These are phyloP conservation scores for Endomychus coccineus DNA, from an alignment of 2,888 invertebrate genomes.

Conservation along the genomic window DNA sequence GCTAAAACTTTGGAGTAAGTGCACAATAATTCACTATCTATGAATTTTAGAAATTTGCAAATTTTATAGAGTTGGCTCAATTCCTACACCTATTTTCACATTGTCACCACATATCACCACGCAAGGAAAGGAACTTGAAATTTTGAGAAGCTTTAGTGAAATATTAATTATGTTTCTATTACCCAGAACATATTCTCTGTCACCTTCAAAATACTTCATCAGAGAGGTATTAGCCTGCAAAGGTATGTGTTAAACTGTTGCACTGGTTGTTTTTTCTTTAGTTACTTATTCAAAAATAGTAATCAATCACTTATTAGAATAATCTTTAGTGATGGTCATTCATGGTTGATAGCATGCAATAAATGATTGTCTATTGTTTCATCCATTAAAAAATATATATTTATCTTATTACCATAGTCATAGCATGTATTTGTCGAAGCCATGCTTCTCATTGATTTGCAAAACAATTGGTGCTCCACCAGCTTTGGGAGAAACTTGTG, in stretches of 20 bases:
- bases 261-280: too few relatives aligned
- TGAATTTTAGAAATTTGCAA: conserved; percentile 6
- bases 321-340: too few relatives aligned
- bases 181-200: conserved; percentile 71
- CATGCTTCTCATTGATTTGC: conserved; percentile 7
- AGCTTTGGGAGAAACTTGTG: too few relatives aligned
- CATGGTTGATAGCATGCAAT: too few relatives aligned
- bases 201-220: conserved; percentile 70
- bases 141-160: conserved; percentile 74
- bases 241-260: conserved; percentile 57
- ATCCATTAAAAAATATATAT: too few relatives aligned
- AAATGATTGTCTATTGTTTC: too few relatives aligned
- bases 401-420: neutral
- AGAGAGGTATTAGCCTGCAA: conserved; percentile 78
- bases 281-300: too few relatives aligned
- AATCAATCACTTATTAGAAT: too few relatives aligned
- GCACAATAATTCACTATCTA: neutral
- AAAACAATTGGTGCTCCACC: too few relatives aligned
- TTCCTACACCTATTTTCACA: conserved; percentile 61
- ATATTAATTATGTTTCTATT: conserved; percentile 72
- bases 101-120: conserved; percentile 68
- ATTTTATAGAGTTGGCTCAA: conserved; percentile 52
- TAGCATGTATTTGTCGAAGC: neutral
- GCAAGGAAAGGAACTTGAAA: conserved; percentile 68
- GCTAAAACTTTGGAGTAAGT: conserved; percentile 62